Conservation (phyloP, 37 sponge, comb jelly and placozoan species). For the Corticium candelabrum region DNA sequence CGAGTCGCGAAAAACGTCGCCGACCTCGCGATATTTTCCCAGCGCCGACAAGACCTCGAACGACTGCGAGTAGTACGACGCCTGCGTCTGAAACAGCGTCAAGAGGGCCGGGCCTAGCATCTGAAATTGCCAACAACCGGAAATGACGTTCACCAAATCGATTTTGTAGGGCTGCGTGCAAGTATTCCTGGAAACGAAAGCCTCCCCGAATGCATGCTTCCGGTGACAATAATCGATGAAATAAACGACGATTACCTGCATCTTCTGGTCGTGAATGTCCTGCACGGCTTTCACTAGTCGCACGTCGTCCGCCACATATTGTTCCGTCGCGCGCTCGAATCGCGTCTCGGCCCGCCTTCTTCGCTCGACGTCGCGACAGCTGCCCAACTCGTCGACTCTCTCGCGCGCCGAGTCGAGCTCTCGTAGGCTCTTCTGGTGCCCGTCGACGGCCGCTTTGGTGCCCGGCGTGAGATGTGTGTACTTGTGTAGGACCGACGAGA, state of each 20-base stretch:
- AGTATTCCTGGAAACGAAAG: too few relatives aligned
- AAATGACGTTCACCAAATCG: too few relatives aligned
- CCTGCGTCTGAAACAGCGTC: constrained; percentile 35
- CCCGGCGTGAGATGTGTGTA: constrained; percentile 25
- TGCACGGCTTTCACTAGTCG: constrained; percentile 25
- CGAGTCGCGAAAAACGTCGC: constrained; percentile 22
- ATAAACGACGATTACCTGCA: constrained; percentile 29
- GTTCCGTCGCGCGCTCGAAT: constrained; percentile 29
- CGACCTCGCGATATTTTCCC: constrained; percentile 42
- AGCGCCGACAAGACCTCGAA: constrained; percentile 44
- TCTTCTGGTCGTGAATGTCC: constrained; percentile 29
- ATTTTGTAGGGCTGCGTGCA: too few relatives aligned
- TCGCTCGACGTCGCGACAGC: constrained; percentile 9
- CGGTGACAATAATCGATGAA: too few relatives aligned
- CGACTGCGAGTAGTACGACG: constrained; percentile 21
- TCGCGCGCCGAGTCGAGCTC: constrained; percentile 30
- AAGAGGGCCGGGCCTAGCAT: constrained; percentile 54
- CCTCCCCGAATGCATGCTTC: too few relatives aligned
- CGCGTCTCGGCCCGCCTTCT: constrained; percentile 39
- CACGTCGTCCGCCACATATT: constrained; percentile 36
- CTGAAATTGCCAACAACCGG: too few relatives aligned
- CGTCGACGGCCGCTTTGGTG: constrained; percentile 38
- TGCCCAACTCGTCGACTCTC: constrained; percentile 23
- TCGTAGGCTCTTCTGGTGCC: constrained; percentile 28
- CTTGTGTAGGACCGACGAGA: constrained; percentile 31